Evolutionary conservation across 1,140 invertebrate genomes (phyloP).

Genomic region (Zaprionus kolodkinae): DNA sequence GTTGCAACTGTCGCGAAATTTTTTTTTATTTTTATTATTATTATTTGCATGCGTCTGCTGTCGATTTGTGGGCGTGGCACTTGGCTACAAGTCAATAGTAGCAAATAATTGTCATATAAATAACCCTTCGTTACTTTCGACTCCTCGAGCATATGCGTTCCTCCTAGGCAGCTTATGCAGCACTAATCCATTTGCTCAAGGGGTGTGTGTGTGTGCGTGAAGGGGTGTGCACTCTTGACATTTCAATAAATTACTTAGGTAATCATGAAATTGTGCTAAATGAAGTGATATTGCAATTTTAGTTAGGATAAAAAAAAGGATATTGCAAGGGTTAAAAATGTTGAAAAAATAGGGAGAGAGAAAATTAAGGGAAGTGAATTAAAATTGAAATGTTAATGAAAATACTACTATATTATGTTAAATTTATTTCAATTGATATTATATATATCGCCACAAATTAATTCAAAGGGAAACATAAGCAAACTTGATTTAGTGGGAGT

Average conservation of each 20-base stretch:
- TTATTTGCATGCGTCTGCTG: constrained; percentile 25
- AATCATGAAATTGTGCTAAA: constrained; percentile 22
- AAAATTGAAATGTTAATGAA: not conserved
- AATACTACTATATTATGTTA: not conserved
- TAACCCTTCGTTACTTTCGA: constrained; percentile 44
- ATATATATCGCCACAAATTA: too few relatives aligned
- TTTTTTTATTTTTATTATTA: constrained; percentile 48
- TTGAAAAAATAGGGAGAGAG: not conserved
- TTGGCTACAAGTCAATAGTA: constrained; percentile 62
- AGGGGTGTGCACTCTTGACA: constrained; percentile 18
- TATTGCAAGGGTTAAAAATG: not conserved
- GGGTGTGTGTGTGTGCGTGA: constrained; percentile 20
- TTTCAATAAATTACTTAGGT: constrained; percentile 42
- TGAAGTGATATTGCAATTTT: constrained; percentile 27
- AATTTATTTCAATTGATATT: too few relatives aligned
- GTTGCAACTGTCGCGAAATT: constrained; percentile 61
- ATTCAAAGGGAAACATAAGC: too few relatives aligned
- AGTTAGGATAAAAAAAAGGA: not conserved
- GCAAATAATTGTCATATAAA: constrained; percentile 50
- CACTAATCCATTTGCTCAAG: not conserved
- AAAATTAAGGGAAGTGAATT: not conserved
- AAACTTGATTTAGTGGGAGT: too few relatives aligned
- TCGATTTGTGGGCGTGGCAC: constrained; percentile 49
- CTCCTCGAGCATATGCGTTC: constrained; percentile 31
- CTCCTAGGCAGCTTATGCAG: constrained; percentile 12